Evolutionary conservation across 2,888 invertebrate genomes (phyloP).

Genomic region (Sminthurides aquaticus): DNA sequence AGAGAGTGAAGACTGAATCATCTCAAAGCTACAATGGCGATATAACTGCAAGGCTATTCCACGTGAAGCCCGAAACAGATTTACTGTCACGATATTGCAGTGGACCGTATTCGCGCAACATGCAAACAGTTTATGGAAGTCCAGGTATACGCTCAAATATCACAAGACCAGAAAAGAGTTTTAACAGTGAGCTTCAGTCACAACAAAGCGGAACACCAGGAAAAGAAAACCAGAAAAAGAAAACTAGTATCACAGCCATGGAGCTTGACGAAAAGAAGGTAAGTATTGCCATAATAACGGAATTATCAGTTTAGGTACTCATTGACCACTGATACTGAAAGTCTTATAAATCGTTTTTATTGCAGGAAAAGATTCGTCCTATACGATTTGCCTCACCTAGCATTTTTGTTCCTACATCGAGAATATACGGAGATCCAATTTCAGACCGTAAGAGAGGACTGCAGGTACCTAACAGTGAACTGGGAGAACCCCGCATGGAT

Average conservation of each 20-base stretch:
- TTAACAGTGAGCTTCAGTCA: slow-evolving; percentile 1
- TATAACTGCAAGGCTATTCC: not conserved
- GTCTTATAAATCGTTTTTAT: no score
- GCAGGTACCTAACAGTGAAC: not conserved
- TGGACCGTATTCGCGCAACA: not conserved
- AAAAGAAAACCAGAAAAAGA: not conserved
- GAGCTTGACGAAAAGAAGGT: not conserved
- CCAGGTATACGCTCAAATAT: not conserved
- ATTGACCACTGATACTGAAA: no score
- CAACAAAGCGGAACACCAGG: not conserved
- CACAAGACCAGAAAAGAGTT: not conserved
- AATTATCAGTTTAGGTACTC: no score
- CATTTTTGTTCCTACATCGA: slow-evolving; percentile 26
- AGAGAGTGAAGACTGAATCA: slow-evolving; percentile 31
- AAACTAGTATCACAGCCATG: not conserved
- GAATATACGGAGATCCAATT: slow-evolving; percentile 29
- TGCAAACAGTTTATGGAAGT: not conserved
- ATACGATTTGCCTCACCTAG: slow-evolving; percentile 23
- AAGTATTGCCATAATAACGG: not conserved
- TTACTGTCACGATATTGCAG: not conserved
- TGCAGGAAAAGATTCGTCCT: not conserved
- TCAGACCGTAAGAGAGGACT: slow-evolving; percentile 10
- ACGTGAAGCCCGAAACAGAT: not conserved
- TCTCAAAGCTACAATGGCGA: slow-evolving; percentile 15
- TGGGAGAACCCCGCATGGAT: not conserved